Percentiles rank a stretch among this genome's conserved stretches.
Conservation (phyloP, 2,888 invertebrate species). For the Scaptomyza polygonia region DNA sequence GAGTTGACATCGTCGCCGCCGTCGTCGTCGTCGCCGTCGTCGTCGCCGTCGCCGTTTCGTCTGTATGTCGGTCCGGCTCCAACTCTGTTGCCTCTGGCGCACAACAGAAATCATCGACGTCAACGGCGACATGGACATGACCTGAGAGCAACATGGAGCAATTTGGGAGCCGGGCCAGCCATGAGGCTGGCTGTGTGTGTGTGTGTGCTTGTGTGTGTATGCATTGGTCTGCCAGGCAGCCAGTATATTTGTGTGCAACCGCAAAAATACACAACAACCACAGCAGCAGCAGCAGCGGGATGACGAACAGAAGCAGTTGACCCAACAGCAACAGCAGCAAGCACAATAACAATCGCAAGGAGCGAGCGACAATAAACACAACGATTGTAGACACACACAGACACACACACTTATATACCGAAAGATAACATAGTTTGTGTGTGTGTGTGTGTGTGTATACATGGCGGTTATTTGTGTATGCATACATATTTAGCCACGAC, state of each 20-base stretch:
- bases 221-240: conserved; percentile 25
- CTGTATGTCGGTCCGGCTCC: conserved; percentile 16
- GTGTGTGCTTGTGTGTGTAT: conserved; percentile 21
- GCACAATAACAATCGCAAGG: conserved; percentile 23
- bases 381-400: conserved; percentile 42
- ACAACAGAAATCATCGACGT: conserved; percentile 61
- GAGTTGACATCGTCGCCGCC: conserved; percentile 51
- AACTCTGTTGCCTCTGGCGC: conserved; percentile 12
- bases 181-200: conserved; percentile 11
- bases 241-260: conserved; percentile 76
- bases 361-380: conserved; percentile 57
- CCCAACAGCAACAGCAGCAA: conserved; percentile 35
- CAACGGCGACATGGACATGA: conserved; percentile 69
- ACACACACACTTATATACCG: conserved; percentile 17
- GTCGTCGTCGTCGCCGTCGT: conserved; percentile 12
- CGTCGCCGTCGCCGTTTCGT: conserved; percentile 21
- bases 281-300: conserved; percentile 17
- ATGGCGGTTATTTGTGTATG: conserved; percentile 30
- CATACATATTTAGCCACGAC: conserved; percentile 59
- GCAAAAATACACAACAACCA: conserved; percentile 64
- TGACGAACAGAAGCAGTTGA: conserved; percentile 38
- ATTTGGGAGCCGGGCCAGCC: conserved; percentile 34
- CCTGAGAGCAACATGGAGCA: conserved; percentile 66
- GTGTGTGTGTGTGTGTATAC: too few relatives aligned
- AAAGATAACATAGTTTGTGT: background rate